Percentiles rank a stretch among this genome's conserved stretches.
Evolutionary conservation across 1,140 invertebrate genomes (phyloP).

Genomic region (Lucilia cuprina): DNA sequence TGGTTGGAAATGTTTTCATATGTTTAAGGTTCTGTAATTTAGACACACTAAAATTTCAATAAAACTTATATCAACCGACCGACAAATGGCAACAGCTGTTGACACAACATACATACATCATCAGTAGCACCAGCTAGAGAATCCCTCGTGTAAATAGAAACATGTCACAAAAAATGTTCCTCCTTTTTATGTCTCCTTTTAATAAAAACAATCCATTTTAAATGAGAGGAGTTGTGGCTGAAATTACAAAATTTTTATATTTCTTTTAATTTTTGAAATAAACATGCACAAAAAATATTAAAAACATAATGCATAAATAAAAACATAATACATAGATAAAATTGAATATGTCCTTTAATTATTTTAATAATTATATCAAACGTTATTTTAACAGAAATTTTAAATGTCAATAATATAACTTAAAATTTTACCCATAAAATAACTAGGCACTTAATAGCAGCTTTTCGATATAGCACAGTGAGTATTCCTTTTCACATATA

Average conservation of each 20-base stretch:
- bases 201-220: not conserved
- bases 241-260: not conserved
- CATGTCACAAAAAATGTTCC: constrained; percentile 22
- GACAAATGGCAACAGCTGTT: constrained; percentile 23
- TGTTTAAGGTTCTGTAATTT: not conserved
- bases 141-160: not conserved
- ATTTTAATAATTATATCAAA: too few relatives aligned
- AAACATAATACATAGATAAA: too few relatives aligned
- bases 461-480: too few relatives aligned
- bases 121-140: not conserved
- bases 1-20: not conserved
- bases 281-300: too few relatives aligned
- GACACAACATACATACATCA: constrained; percentile 20
- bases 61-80: not conserved
- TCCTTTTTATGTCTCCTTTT: not conserved
- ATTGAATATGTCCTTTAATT: too few relatives aligned
- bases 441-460: too few relatives aligned
- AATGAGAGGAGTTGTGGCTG: not conserved
- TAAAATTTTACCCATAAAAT: too few relatives aligned
- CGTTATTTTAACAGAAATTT: too few relatives aligned
- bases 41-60: not conserved
- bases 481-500: too few relatives aligned
- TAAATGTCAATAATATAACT: too few relatives aligned
- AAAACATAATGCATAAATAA: too few relatives aligned
- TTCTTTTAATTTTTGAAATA: too few relatives aligned